Conservation (phyloP, 2,888 invertebrate species). For the Acleris holmiana region DNA sequence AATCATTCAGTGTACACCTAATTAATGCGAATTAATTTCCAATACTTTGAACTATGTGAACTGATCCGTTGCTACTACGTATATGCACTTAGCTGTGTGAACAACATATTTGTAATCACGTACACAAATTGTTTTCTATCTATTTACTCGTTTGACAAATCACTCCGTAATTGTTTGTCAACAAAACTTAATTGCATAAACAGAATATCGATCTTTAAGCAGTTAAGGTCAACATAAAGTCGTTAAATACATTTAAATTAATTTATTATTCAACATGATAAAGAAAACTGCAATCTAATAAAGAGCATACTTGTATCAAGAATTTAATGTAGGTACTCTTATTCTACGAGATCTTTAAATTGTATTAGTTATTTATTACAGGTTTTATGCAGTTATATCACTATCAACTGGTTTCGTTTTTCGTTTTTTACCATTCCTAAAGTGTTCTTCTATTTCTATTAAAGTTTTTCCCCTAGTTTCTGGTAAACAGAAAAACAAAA, state of each 20-base stretch:
- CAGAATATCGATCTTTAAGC: background rate
- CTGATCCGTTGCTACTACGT: background rate
- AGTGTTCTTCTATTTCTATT: slow-evolving; percentile 83
- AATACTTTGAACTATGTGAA: background rate
- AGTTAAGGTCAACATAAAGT: background rate
- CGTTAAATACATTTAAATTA: background rate
- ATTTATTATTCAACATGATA: too few relatives aligned
- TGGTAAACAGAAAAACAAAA: slow-evolving; percentile 85
- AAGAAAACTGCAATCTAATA: too few relatives aligned
- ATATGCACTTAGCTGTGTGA: too few relatives aligned
- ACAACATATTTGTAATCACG: slow-evolving; percentile 24
- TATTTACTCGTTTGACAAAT: slow-evolving; percentile 13
- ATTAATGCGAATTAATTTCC: too few relatives aligned
- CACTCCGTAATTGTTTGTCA: slow-evolving; percentile 6
- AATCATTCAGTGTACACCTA: too few relatives aligned
- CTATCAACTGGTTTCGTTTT: slow-evolving; percentile 13
- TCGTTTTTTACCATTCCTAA: slow-evolving; percentile 44
- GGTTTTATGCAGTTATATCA: slow-evolving; percentile 5
- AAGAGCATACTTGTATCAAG: background rate
- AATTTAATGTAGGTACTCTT: background rate
- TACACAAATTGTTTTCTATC: slow-evolving; percentile 24
- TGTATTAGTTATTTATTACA: background rate
- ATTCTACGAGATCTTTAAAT: slow-evolving; percentile 27
- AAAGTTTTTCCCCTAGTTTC: slow-evolving; percentile 88
- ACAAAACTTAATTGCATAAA: slow-evolving; percentile 7